These are phyloP conservation scores for Seriola rivoliana DNA, from an alignment of 2,113 vertebrate genomes.

Conservation along the genomic window DNA sequence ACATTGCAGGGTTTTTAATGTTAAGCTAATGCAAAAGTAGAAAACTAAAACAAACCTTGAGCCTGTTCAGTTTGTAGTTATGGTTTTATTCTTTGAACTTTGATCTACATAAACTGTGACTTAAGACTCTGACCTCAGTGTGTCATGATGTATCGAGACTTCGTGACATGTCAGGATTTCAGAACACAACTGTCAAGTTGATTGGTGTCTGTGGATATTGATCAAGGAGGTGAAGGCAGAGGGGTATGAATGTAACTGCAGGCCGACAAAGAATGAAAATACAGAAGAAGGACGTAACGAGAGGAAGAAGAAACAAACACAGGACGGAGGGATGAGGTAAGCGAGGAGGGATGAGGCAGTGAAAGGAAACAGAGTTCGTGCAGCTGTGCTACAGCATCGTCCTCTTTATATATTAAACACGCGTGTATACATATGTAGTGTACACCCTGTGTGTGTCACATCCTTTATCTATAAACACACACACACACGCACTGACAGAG, in stretches of 20 bases:
- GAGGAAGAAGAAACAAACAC: slow-evolving; percentile 30
- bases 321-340: not conserved
- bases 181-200: not conserved
- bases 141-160: too few relatives aligned
- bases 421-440: not conserved
- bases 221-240: not conserved
- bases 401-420: slow-evolving; percentile 17
- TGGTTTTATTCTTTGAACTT: too few relatives aligned
- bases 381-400: slow-evolving; percentile 35
- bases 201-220: not conserved
- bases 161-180: not conserved
- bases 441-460: not conserved
- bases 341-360: not conserved
- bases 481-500: slow-evolving; percentile 7
- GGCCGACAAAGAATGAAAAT: not conserved
- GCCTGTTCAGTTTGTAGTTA: too few relatives aligned
- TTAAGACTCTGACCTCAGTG: too few relatives aligned
- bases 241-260: not conserved
- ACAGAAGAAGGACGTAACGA: not conserved
- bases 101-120: too few relatives aligned
- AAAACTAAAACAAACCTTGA: too few relatives aligned
- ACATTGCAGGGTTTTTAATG: too few relatives aligned
- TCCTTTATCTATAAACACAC: slow-evolving; percentile 23
- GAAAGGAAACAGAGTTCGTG: slow-evolving; percentile 2
- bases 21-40: too few relatives aligned